Conservation (phyloP, 2,797 vertebrate genomes). For the Chromis chromis region DNA sequence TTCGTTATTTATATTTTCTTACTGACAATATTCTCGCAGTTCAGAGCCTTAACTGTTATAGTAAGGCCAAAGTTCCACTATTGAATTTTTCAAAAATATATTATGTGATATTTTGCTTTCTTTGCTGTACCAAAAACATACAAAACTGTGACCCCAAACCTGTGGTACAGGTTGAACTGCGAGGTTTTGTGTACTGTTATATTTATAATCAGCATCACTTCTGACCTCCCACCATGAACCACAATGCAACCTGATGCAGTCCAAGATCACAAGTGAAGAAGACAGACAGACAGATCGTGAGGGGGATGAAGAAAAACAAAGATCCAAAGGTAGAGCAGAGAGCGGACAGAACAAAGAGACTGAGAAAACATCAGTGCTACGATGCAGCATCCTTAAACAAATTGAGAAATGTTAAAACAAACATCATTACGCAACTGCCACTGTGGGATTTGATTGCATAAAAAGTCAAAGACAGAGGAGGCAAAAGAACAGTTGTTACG, state of each 20-base stretch:
- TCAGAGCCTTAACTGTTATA: too few species aligned
- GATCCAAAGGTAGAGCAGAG: background rate
- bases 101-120: background rate
- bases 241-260: conserved; percentile 19
- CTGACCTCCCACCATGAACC: conserved; percentile 1
- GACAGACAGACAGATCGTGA: background rate
- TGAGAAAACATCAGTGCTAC: conserved; percentile 31
- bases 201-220: background rate
- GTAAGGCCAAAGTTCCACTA: background rate
- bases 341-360: conserved; percentile 8
- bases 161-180: background rate
- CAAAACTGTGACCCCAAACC: background rate
- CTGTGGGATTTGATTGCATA: conserved; percentile 61
- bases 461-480: conserved; percentile 61
- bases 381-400: conserved; percentile 17
- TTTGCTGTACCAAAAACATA: background rate
- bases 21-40: too few species aligned
- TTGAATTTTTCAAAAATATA: background rate
- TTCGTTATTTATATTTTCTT: too few species aligned
- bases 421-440: conserved; percentile 56
- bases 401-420: conserved; percentile 42
- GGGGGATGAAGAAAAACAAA: background rate
- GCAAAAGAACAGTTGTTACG: conserved; percentile 49
- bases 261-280: conserved; percentile 18
- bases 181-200: background rate